A percentile compares a stretch with the other conserved stretches of the same genome.
phyloP scores from a whole-genome alignment of 2,797 vertebrate genomes.

The Hipposideros larvatus region DNA sequence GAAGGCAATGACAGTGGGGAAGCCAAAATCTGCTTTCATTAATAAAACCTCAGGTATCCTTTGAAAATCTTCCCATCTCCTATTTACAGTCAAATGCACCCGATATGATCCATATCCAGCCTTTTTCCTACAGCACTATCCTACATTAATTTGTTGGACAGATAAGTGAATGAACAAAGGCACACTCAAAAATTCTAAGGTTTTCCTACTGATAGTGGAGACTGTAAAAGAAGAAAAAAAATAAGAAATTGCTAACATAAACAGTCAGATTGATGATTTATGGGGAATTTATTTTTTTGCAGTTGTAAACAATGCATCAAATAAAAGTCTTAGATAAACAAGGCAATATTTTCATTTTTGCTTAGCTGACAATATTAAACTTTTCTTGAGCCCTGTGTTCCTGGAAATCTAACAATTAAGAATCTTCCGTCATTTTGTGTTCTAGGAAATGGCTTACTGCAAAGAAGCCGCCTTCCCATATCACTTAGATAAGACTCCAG shows the following conservation, averaged over 20 bases:
- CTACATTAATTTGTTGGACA: background rate
- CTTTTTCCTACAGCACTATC: background rate
- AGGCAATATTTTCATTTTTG: background rate
- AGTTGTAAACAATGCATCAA: background rate
- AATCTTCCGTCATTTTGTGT: background rate
- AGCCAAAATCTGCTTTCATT: constrained; percentile 52
- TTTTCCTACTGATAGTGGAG: background rate
- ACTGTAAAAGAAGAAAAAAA: background rate
- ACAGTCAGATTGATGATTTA: background rate
- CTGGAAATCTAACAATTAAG: background rate
- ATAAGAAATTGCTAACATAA: background rate
- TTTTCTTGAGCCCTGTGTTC: background rate
- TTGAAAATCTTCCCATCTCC: constrained; percentile 61
- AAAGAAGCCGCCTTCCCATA: background rate
- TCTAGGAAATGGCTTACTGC: background rate
- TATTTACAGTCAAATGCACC: background rate
- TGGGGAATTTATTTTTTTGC: background rate
- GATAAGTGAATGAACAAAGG: constrained; percentile 41
- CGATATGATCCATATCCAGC: background rate
- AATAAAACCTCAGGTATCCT: constrained; percentile 27
- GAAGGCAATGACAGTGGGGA: background rate
- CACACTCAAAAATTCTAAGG: background rate
- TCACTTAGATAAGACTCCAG: background rate
- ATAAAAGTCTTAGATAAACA: constrained; percentile 3
- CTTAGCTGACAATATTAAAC: background rate